These are phyloP conservation scores for Mormoops blainvillei DNA, from an alignment of 2,113 vertebrate genomes.

Conservation along the genomic window DNA sequence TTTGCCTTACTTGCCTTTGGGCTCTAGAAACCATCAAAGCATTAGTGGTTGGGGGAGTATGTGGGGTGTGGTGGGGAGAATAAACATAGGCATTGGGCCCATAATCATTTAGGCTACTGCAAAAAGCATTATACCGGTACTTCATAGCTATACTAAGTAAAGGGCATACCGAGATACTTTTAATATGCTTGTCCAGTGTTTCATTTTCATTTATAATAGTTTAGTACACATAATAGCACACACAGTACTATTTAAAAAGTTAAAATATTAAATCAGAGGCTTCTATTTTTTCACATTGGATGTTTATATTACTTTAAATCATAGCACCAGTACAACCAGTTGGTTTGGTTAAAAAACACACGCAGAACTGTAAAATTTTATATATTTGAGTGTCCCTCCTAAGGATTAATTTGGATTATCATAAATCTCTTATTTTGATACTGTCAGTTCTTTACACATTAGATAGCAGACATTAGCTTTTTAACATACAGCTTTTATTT, in stretches of 20 bases:
- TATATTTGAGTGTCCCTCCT: neutral
- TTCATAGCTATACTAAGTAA: neutral
- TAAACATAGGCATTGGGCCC: neutral
- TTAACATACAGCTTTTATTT: neutral
- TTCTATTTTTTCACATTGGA: neutral
- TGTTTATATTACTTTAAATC: neutral
- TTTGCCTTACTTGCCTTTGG: constrained; percentile 1
- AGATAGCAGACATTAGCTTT: neutral
- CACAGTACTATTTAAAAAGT: neutral
- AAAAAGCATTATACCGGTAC: neutral
- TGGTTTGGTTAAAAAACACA: neutral
- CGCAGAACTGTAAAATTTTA: neutral
- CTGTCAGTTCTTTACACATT: neutral
- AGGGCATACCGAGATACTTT: neutral
- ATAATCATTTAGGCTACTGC: neutral
- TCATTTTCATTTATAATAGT: constrained; percentile 12
- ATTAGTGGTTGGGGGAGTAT: neutral
- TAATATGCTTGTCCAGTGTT: neutral
- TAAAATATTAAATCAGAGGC: neutral
- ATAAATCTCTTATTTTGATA: neutral
- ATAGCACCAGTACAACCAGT: neutral
- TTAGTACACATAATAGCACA: neutral
- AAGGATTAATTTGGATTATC: neutral
- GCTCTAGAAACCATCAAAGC: neutral
- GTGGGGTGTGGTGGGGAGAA: neutral